Percentiles rank a stretch among this genome's conserved stretches.
Conservation (phyloP, 2,113 vertebrate species). For the Edolisoma coerulescens region DNA sequence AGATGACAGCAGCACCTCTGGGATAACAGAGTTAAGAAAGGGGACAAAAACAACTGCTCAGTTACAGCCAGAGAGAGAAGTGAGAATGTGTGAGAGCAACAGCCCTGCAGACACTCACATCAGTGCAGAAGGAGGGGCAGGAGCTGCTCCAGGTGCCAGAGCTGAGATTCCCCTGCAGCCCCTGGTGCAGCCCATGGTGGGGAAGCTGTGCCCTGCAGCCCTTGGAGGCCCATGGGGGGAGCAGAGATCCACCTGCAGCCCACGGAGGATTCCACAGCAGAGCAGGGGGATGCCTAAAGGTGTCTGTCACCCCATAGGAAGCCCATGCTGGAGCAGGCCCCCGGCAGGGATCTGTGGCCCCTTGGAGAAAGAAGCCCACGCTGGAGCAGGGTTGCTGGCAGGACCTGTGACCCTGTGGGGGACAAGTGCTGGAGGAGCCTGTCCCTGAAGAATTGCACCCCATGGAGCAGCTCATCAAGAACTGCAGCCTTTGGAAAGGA, state of each 20-base stretch:
- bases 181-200: background rate
- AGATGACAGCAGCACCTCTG: fast-evolving
- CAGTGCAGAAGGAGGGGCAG: background rate
- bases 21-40: background rate
- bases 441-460: background rate
- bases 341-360: background rate
- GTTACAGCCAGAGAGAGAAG: background rate
- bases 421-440: background rate
- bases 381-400: background rate
- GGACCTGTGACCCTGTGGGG: background rate
- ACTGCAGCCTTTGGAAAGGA: background rate
- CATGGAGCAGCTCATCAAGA: background rate
- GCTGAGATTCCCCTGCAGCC: background rate
- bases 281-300: background rate
- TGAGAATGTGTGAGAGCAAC: background rate
- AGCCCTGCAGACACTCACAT: background rate
- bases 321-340: background rate
- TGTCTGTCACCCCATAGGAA: background rate
- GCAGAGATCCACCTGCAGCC: background rate
- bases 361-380: background rate
- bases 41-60: background rate
- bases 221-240: fast-evolving
- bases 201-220: background rate
- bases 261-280: background rate
- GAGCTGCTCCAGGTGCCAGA: background rate